Percentiles rank a stretch among this genome's conserved stretches.
Evolutionary conservation across 2,797 vertebrate genomes (phyloP).

Genomic region (Neoniphon sammara): DNA sequence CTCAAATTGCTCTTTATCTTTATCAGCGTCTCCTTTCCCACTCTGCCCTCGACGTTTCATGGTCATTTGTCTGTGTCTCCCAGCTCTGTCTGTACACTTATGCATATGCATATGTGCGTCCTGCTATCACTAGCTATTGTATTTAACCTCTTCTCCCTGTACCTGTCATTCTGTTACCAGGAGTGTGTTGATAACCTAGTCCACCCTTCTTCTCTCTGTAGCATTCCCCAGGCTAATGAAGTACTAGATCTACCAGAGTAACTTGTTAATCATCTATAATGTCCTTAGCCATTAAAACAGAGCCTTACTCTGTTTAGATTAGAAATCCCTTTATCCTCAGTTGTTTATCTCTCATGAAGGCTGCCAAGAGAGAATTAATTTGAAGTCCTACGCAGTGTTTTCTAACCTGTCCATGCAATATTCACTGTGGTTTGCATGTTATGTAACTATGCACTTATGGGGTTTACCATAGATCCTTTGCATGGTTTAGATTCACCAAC

Average conservation of each 20-base stretch:
- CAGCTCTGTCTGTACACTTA: not conserved
- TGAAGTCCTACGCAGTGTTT: not conserved
- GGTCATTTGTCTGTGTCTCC: not conserved
- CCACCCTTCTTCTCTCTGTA: not conserved
- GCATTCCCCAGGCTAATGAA: not conserved
- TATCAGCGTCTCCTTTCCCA: constrained; percentile 23
- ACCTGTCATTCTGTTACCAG: not conserved
- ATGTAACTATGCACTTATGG: constrained; percentile 25
- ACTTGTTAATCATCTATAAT: not conserved
- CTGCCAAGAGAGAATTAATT: not conserved
- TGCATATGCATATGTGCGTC: not conserved
- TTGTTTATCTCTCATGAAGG: not conserved
- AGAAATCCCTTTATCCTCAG: not conserved
- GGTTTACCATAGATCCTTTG: not conserved
- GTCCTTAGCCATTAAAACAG: not conserved
- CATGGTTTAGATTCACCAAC: constrained; percentile 1
- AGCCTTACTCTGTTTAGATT: not conserved
- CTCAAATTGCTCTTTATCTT: constrained; percentile 53
- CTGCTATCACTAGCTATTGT: not conserved
- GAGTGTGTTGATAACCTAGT: not conserved
- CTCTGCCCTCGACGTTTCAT: constrained; percentile 1
- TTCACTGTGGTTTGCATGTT: constrained; percentile 12
- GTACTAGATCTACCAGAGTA: not conserved
- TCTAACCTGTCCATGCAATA: not conserved
- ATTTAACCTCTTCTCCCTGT: not conserved